These are phyloP conservation scores for Petrocephalus microphthalmus DNA, from an alignment of 2,113 vertebrate genomes.

Conservation along the genomic window DNA sequence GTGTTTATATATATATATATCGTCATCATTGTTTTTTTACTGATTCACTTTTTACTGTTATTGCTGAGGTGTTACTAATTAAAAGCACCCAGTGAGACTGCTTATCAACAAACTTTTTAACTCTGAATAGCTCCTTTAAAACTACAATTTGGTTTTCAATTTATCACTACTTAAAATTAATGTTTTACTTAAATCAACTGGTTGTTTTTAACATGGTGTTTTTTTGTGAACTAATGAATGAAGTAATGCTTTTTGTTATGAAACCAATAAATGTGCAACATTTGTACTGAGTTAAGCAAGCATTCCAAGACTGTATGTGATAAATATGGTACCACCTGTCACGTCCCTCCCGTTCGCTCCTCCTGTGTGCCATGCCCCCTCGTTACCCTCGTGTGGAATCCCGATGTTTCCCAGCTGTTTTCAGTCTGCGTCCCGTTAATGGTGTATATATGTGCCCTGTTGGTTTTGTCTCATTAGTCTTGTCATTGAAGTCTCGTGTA, in stretches of 20 bases:
- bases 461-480: too few species aligned
- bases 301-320: background rate
- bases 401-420: too few species aligned
- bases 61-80: background rate
- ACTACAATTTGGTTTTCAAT: background rate
- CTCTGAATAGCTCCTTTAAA: background rate
- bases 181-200: background rate
- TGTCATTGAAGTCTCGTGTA: too few species aligned
- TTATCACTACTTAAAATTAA: background rate
- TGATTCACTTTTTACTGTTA: background rate
- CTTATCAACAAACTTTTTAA: background rate
- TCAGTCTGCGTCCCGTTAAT: too few species aligned
- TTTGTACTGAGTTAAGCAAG: background rate
- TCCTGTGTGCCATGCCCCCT: too few species aligned
- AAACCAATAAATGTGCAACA: background rate
- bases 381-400: too few species aligned
- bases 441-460: too few species aligned
- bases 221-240: background rate
- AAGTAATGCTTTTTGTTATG: background rate
- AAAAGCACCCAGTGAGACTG: background rate
- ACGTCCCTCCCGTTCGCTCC: too few species aligned
- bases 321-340: background rate
- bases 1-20: too few species aligned
- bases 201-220: background rate
- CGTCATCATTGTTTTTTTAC: background rate